Evolutionary conservation across 1,140 invertebrate genomes (phyloP).

Genomic region (Mesaphorura yosii): DNA sequence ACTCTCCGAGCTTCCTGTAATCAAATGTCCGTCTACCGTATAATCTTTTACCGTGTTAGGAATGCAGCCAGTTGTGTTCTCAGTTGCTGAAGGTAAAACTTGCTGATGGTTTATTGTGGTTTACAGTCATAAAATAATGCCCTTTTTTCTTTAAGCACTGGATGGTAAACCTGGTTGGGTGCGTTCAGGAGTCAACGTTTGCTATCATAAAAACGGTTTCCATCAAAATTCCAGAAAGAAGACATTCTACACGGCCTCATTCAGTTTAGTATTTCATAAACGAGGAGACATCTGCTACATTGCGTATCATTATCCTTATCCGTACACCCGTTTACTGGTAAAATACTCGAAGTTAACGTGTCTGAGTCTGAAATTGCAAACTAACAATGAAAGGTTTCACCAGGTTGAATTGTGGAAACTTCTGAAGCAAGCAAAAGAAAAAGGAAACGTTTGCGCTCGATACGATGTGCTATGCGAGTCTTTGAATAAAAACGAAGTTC

Average conservation of each 20-base stretch:
- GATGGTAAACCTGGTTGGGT: conserved; percentile 57
- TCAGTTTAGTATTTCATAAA: conserved; percentile 68
- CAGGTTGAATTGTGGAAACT: conserved; percentile 52
- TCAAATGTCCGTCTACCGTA: no score
- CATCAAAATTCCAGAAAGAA: conserved; percentile 41
- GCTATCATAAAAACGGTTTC: conserved; percentile 57
- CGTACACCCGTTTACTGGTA: conserved; percentile 65
- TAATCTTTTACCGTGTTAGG: conserved; percentile 38
- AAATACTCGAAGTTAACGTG: no score
- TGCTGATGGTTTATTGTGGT: conserved; percentile 5
- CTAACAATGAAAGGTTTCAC: no score
- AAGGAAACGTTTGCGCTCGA: conserved; percentile 5
- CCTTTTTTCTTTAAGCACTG: conserved; percentile 60
- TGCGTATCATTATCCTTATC: conserved; percentile 84
- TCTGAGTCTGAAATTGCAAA: conserved; percentile 5
- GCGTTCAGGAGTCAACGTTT: conserved; percentile 60
- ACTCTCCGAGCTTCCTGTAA: no score
- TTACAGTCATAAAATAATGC: conserved; percentile 84
- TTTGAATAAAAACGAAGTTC: conserved; percentile 61
- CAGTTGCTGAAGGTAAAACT: conserved; percentile 59
- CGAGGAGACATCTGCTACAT: conserved; percentile 71
- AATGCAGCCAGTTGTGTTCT: conserved; percentile 85
- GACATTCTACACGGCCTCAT: conserved; percentile 64
- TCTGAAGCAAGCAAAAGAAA: background rate
- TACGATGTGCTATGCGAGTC: conserved; percentile 57